Evolutionary conservation across 2,888 invertebrate genomes (phyloP), one percentile per base, ranked within the genome.

Genomic region (Bursaphelenchus okinawaensis): DNA sequence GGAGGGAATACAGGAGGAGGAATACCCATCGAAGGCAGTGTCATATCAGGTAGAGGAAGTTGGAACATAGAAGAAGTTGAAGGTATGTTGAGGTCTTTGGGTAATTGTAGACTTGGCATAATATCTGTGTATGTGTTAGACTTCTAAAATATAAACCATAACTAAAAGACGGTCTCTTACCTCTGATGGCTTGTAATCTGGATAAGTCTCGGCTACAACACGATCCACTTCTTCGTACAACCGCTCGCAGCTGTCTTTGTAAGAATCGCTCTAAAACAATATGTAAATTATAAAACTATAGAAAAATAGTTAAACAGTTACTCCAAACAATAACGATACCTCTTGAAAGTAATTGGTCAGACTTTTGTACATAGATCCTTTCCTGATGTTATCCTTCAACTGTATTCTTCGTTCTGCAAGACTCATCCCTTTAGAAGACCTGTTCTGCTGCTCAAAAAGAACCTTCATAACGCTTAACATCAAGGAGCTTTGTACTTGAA

Each of bases 301-400:
- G n/a, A 40, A 9, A 40, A 12, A 40, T 12, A n/a, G 9, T n/a
- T 40, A 40, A 40, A 40, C 40, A n/a, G 9, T 40, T 40, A n/a
- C 9, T 12, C 40, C n/a, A 12, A 56, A 54, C 8, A 20, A 19
- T 8, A 40, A 24, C 50, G n/a, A n/a, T 24, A 59, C 60, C 24
- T 59, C 50, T 7, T 59, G 50, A 40, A 59, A 40, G n/a, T 31
- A 59, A 29, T 59, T 59, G 51, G 60, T 23, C 52, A 59, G 40
- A 31, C 50, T 40, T 19, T 59, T 50, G 52, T 40, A 59, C 29
- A 59, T 29, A 20, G 60, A 40, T 23, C 50, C 60, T n/a, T 27
- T 27, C 9, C 60, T 28, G 9, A 59, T 26, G 20, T 40, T 59
- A 20, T 52, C 27, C 52, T 59, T 59, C 4, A 59, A 27, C 60